phyloP scores from a whole-genome alignment of 2,888 invertebrate species.

The Andrena trimmerana region DNA sequence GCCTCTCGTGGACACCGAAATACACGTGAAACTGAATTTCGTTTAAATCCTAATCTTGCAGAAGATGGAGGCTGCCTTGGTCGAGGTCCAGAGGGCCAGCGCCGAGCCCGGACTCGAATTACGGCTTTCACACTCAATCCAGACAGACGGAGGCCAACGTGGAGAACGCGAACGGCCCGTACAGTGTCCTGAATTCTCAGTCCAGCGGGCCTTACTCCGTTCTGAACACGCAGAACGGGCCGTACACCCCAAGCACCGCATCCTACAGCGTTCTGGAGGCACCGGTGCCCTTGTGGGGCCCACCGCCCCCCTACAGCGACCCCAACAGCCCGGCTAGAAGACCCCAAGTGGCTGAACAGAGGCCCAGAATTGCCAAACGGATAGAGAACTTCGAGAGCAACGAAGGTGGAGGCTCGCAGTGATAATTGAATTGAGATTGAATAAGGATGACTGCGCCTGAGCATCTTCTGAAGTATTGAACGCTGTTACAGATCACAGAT shows the following conservation, averaged over 20 bases:
- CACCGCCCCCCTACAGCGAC: slow-evolving; percentile 95
- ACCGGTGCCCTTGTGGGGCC: slow-evolving; percentile 90
- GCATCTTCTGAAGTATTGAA: not conserved
- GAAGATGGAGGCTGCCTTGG: slow-evolving; percentile 85
- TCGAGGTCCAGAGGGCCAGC: slow-evolving; percentile 83
- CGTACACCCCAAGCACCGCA: slow-evolving; percentile 79
- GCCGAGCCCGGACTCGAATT: slow-evolving; percentile 91
- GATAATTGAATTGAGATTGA: not conserved
- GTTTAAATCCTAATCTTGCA: slow-evolving; percentile 50
- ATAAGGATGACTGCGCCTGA: no score
- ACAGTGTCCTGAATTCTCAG: slow-evolving; percentile 86
- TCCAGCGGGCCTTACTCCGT: slow-evolving; percentile 79
- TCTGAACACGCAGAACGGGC: slow-evolving; percentile 75
- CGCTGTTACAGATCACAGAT: slow-evolving; percentile 65
- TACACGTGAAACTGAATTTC: not conserved
- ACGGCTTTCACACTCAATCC: slow-evolving; percentile 87
- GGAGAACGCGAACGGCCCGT: slow-evolving; percentile 84
- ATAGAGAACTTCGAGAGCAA: slow-evolving; percentile 84
- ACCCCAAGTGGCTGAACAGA: slow-evolving; percentile 82
- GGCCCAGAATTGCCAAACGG: slow-evolving; percentile 84
- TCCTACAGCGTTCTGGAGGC: slow-evolving; percentile 83
- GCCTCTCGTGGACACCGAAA: not conserved
- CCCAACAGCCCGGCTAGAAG: slow-evolving; percentile 90
- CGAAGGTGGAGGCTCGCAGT: slow-evolving; percentile 72
- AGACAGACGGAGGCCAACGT: slow-evolving; percentile 74